Percentiles rank a stretch among this genome's conserved stretches.
These are phyloP conservation scores for Psephotus haematonotus DNA, from an alignment of 2,113 vertebrate genomes.

Conservation along the genomic window DNA sequence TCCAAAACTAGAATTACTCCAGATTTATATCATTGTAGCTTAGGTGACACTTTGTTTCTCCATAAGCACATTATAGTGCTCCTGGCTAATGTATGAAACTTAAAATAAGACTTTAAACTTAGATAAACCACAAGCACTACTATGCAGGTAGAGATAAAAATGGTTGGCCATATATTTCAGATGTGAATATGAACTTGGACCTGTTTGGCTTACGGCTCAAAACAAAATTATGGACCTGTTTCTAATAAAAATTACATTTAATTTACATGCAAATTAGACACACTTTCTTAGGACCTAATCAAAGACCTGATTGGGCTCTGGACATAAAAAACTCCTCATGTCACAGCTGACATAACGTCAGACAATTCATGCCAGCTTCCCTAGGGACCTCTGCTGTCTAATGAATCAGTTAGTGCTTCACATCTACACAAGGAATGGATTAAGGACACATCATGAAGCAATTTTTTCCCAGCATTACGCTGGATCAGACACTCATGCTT, in stretches of 20 bases:
- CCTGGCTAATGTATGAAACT: neutral
- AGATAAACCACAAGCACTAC: neutral
- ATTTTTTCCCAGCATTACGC: neutral
- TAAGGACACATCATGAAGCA: neutral
- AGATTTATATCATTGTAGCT: neutral
- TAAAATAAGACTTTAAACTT: neutral
- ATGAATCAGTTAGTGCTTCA: neutral
- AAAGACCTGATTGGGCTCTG: neutral
- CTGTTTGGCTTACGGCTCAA: neutral
- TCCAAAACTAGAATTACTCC: neutral
- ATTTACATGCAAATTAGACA: neutral
- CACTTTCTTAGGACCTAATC: neutral
- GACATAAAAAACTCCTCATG: neutral
- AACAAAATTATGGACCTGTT: neutral
- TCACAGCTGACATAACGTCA: neutral
- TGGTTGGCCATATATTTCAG: neutral
- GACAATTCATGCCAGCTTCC: neutral
- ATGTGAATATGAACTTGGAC: neutral
- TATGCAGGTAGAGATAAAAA: neutral
- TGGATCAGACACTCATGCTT: slow-evolving; percentile 30
- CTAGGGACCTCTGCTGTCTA: neutral
- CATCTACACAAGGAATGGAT: slow-evolving; percentile 16
- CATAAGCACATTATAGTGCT: neutral
- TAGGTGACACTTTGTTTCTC: neutral
- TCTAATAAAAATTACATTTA: neutral